phyloP scores from a whole-genome alignment of 1,140 invertebrate genomes.

The Cylas formicarius region DNA sequence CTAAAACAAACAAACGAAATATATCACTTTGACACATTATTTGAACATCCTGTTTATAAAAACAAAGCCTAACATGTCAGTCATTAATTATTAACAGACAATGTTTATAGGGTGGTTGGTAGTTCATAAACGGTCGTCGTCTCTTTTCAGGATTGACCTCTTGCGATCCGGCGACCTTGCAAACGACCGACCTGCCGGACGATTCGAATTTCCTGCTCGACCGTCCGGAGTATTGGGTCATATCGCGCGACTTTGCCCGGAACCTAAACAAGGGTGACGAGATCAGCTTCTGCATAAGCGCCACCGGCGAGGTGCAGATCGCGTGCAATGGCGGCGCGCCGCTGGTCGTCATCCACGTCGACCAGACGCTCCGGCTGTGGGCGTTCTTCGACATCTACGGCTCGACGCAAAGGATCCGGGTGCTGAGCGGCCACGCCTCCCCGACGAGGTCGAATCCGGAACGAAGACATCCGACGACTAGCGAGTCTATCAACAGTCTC shows the following conservation, averaged over 20 bases:
- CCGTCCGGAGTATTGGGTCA: slow-evolving; percentile 95
- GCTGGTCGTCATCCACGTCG: slow-evolving; percentile 87
- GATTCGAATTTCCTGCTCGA: slow-evolving; percentile 89
- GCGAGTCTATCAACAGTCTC: slow-evolving; percentile 47
- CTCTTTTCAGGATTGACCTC: slow-evolving; percentile 71
- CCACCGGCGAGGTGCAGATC: slow-evolving; percentile 82
- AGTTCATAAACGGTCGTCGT: too few relatives aligned
- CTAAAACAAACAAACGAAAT: too few relatives aligned
- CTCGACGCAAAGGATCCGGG: slow-evolving; percentile 78
- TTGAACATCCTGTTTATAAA: too few relatives aligned
- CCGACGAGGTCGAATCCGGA: slow-evolving; percentile 22
- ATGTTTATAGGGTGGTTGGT: too few relatives aligned
- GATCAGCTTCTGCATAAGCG: slow-evolving; percentile 78
- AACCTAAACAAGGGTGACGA: slow-evolving; percentile 80
- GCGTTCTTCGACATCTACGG: slow-evolving; percentile 95
- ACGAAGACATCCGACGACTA: slow-evolving; percentile 40
- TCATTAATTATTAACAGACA: too few relatives aligned
- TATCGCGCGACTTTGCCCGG: slow-evolving; percentile 85
- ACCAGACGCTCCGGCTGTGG: slow-evolving; percentile 79
- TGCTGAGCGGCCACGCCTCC: slow-evolving; percentile 50
- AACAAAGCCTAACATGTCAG: too few relatives aligned
- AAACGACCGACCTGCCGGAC: slow-evolving; percentile 74
- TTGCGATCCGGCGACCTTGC: slow-evolving; percentile 75
- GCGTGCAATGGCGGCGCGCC: slow-evolving; percentile 77
- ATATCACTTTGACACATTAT: too few relatives aligned